phyloP scores from a whole-genome alignment of 2,888 invertebrate species.

The Sceliomorpha sp. region DNA sequence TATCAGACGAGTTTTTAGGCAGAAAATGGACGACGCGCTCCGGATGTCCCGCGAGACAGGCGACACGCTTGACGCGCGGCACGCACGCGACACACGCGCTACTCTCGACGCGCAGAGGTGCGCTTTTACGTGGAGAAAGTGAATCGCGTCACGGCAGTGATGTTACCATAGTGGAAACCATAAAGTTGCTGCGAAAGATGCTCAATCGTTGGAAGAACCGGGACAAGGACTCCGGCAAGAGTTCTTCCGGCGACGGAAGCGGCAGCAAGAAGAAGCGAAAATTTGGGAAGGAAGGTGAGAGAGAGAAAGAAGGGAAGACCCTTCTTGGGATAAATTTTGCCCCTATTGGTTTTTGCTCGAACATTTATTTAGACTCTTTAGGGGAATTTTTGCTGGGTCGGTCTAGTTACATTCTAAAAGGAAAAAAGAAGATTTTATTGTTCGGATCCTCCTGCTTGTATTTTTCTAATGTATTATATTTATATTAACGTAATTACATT shows the following conservation, averaged over 20 bases:
- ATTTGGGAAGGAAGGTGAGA: constrained; percentile 87
- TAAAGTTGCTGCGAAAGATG: constrained; percentile 81
- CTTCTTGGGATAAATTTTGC: too few relatives aligned
- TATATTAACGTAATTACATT: too few relatives aligned
- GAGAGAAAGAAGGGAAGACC: too few relatives aligned
- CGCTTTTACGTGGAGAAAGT: constrained; percentile 25
- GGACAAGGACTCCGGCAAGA: constrained; percentile 88
- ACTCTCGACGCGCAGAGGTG: constrained; percentile 21
- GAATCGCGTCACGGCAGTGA: constrained; percentile 39
- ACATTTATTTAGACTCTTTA: too few relatives aligned
- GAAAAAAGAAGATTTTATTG: too few relatives aligned
- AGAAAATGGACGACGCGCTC: constrained; percentile 52
- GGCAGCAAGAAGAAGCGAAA: constrained; percentile 90
- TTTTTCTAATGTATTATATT: too few relatives aligned
- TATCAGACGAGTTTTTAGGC: constrained; percentile 38
- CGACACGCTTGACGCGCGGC: constrained; percentile 32
- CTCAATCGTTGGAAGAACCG: constrained; percentile 92
- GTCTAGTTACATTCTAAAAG: too few relatives aligned
- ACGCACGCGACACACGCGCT: constrained; percentile 29
- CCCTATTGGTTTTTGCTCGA: too few relatives aligned
- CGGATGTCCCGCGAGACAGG: constrained; percentile 18
- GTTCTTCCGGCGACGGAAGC: constrained; percentile 81
- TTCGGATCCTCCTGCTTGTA: too few relatives aligned
- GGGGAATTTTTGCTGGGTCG: too few relatives aligned
- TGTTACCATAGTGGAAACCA: constrained; percentile 52